A percentile compares a stretch with the other conserved stretches of the same genome.
Conservation (phyloP, 2,113 vertebrate genomes). For the Brachyistius frenatus region DNA sequence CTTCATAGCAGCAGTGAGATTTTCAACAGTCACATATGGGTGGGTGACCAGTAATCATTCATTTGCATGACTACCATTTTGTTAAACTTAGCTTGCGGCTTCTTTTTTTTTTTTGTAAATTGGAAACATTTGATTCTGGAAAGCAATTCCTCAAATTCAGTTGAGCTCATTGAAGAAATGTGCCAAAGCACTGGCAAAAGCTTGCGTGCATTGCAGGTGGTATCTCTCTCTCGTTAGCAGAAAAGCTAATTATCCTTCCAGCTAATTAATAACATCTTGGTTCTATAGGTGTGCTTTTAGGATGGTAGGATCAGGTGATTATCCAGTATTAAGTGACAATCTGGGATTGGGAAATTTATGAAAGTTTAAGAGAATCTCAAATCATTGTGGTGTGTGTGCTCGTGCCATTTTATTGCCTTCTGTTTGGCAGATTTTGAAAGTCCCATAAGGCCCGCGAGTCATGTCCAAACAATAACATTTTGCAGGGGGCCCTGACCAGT, state of each 20-base stretch:
- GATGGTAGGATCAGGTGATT: neutral
- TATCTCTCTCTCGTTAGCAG: constrained; percentile 7
- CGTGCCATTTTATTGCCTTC: constrained; percentile 2
- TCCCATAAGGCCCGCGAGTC: constrained; percentile 10
- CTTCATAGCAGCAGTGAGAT: neutral
- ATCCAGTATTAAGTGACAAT: neutral
- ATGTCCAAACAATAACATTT: constrained; percentile 51
- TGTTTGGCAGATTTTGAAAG: constrained; percentile 44
- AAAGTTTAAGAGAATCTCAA: neutral
- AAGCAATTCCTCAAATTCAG: neutral
- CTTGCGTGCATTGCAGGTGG: constrained; percentile 14
- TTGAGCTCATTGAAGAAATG: neutral
- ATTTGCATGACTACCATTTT: neutral
- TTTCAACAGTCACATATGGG: neutral
- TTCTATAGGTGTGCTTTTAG: neutral
- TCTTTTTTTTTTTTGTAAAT: neutral
- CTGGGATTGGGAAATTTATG: neutral
- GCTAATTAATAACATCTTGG: neutral
- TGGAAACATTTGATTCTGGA: constrained; percentile 2
- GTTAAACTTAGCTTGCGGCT: too few species aligned
- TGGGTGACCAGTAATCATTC: neutral
- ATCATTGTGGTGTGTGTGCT: neutral
- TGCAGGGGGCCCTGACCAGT: constrained; percentile 23
- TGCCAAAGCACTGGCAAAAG: constrained; percentile 15
- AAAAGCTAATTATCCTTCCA: constrained; percentile 19